Conservation (phyloP, 2,797 vertebrate species). For the Bufotes viridis region DNA sequence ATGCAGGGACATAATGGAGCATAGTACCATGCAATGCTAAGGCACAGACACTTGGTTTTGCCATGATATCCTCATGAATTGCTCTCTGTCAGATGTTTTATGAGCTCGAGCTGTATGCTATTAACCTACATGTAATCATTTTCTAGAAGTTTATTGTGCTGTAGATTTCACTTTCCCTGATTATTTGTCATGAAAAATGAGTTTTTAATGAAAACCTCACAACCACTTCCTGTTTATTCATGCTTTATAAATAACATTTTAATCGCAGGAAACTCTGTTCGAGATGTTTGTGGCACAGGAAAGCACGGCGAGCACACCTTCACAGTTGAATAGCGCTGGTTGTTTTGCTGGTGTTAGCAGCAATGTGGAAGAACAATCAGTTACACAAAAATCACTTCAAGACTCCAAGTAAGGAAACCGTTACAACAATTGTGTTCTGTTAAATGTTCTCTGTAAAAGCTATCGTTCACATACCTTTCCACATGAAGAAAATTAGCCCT, state of each 20-base stretch:
- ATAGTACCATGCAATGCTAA: no score
- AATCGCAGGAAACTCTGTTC: neutral
- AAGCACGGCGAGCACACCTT: neutral
- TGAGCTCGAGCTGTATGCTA: no score
- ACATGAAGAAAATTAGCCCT: neutral
- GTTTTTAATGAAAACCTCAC: neutral
- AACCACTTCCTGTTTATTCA: neutral
- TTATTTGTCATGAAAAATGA: neutral
- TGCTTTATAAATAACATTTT: neutral
- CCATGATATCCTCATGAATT: no score
- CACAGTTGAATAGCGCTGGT: neutral
- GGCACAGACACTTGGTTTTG: no score
- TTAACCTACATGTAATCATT: neutral
- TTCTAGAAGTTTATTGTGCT: neutral
- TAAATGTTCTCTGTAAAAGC: no score
- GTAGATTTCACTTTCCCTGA: neutral
- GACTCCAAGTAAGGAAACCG: constrained; percentile 12
- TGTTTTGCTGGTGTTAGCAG: neutral
- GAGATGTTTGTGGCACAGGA: neutral
- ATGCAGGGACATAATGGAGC: no score
- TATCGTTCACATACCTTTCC: no score
- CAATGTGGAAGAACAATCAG: neutral
- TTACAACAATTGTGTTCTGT: neutral
- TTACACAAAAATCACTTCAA: neutral
- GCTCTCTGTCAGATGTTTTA: no score